These are phyloP conservation scores for Raja brachyura DNA, from an alignment of 2,113 vertebrate genomes.

Conservation along the genomic window DNA sequence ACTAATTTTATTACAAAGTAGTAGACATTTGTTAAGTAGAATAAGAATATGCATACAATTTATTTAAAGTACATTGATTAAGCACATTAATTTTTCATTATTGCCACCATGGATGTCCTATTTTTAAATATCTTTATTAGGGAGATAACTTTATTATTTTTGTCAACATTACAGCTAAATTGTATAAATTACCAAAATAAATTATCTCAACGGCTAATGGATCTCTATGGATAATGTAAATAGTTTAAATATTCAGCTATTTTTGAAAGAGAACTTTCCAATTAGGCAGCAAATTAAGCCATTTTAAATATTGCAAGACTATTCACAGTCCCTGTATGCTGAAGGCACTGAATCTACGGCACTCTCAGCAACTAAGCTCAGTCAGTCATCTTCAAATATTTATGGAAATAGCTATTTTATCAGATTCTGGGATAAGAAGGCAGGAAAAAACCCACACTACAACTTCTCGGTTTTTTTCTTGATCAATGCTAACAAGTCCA, in stretches of 20 bases:
- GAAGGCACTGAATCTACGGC: neutral
- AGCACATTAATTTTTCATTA: neutral
- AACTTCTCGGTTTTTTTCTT: neutral
- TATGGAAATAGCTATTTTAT: neutral
- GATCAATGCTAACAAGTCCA: neutral
- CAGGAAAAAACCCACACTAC: neutral
- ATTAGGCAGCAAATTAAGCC: neutral
- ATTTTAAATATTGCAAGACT: neutral
- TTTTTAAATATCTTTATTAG: neutral
- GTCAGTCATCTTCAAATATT: too few species aligned
- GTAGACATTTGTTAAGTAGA: neutral
- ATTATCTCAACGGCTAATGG: neutral
- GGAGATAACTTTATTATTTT: neutral
- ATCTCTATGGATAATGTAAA: neutral
- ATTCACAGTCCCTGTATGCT: neutral
- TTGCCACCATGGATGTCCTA: neutral
- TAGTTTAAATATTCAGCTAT: conserved; percentile 4
- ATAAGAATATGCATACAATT: conserved; percentile 9
- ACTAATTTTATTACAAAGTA: conserved; percentile 10
- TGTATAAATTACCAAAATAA: conserved; percentile 31
- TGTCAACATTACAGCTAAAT: conserved; percentile 19
- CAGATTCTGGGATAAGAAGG: neutral
- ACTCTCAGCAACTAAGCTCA: neutral
- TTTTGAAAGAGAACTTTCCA: neutral
- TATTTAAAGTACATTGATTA: neutral